These are phyloP conservation scores for Ectobius pallidus DNA, from an alignment of 2,888 invertebrate genomes.

Conservation along the genomic window DNA sequence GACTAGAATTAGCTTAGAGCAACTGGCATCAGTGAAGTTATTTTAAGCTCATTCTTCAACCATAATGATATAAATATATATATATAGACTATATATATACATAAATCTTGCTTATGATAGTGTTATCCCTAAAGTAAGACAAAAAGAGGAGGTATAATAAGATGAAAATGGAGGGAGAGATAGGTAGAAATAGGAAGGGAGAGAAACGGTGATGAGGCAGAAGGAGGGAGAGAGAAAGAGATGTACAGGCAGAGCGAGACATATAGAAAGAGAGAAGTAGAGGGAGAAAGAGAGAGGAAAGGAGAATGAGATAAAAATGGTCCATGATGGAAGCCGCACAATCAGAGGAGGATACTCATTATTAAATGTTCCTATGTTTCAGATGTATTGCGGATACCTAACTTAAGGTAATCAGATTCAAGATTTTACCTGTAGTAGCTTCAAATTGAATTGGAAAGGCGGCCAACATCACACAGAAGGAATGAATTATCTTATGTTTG, in stretches of 20 bases:
- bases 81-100: too few species aligned
- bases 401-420: constrained; percentile 29
- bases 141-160: too few species aligned
- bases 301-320: background rate
- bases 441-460: background rate
- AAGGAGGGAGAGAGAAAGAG: background rate
- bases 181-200: background rate
- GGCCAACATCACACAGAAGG: background rate
- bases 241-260: background rate
- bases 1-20: too few species aligned
- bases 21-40: too few species aligned
- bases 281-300: background rate
- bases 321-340: background rate
- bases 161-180: background rate
- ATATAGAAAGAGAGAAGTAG: background rate
- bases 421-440: constrained; percentile 1
- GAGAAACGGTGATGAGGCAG: background rate
- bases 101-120: too few species aligned
- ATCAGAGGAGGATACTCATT: constrained; percentile 26
- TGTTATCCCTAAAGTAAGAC: background rate
- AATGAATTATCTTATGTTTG: background rate
- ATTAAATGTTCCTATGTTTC: constrained; percentile 26
- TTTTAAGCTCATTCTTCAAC: too few species aligned
- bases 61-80: too few species aligned
- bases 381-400: constrained; percentile 15